Conservation (phyloP, 2,888 invertebrate species). For the Polymixis lichenea region DNA sequence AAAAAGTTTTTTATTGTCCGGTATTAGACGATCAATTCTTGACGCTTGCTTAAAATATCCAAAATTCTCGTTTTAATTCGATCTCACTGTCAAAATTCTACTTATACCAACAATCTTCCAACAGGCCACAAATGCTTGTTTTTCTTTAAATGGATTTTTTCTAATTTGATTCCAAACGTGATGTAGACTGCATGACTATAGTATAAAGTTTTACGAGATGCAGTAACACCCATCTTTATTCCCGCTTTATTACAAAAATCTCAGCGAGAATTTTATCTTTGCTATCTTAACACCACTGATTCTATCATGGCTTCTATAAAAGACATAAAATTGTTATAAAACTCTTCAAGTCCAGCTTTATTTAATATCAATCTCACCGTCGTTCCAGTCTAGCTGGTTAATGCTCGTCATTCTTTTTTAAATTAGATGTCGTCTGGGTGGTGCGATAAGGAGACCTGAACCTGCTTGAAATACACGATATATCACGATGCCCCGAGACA, state of each 20-base stretch:
- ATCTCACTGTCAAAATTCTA: not conserved
- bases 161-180: not conserved
- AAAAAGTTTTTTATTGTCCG: not conserved
- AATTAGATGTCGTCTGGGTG: slow-evolving; percentile 59
- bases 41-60: not conserved
- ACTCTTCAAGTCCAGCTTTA: slow-evolving; percentile 9
- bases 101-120: no score
- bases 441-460: slow-evolving; percentile 65
- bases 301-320: slow-evolving; percentile 17
- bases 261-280: slow-evolving; percentile 11
- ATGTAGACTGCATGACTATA: not conserved
- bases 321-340: slow-evolving; percentile 13
- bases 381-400: slow-evolving; percentile 58
- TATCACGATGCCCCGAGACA: slow-evolving; percentile 60
- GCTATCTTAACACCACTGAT: slow-evolving; percentile 18
- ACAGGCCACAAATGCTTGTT: no score
- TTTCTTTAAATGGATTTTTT: not conserved
- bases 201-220: slow-evolving; percentile 13
- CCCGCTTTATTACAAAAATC: slow-evolving; percentile 10
- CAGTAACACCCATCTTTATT: slow-evolving; percentile 5
- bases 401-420: slow-evolving; percentile 62
- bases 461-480: slow-evolving; percentile 61
- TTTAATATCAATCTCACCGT: slow-evolving; percentile 49
- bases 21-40: not conserved
- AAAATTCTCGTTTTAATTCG: not conserved